Percentiles rank a stretch among this genome's conserved stretches.
Conservation (phyloP, 1,140 invertebrate species). For the Caligus rogercresseyi region DNA sequence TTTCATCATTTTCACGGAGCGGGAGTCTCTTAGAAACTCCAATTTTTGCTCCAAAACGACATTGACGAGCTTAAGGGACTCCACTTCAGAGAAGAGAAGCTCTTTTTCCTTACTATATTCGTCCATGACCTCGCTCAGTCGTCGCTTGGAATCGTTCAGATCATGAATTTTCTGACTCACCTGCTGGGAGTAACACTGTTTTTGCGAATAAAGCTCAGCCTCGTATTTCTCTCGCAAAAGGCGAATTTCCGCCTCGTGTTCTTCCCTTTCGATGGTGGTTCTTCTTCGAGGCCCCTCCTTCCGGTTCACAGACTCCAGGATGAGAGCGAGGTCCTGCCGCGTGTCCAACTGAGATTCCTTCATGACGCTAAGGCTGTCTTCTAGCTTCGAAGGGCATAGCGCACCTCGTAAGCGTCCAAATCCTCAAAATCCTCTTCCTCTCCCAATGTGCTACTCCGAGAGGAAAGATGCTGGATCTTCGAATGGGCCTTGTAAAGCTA, state of each 20-base stretch:
- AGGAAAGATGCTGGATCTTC: too few relatives aligned
- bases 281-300: background rate
- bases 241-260: background rate
- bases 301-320: background rate
- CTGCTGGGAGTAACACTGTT: background rate
- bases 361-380: background rate
- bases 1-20: background rate
- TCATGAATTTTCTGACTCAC: background rate
- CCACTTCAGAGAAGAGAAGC: background rate
- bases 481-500: background rate
- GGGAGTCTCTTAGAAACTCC: background rate
- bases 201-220: background rate
- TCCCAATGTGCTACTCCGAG: background rate
- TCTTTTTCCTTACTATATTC: background rate
- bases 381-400: background rate
- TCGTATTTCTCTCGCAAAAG: background rate
- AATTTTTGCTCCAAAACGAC: background rate
- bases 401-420: background rate
- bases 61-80: background rate
- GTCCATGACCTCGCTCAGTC: background rate
- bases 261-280: background rate
- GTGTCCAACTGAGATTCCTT: background rate
- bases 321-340: background rate
- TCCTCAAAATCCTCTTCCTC: background rate
- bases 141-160: background rate